Evolutionary conservation across 2,888 invertebrate genomes (phyloP).

Genomic region (Pristionchus mayeri): DNA sequence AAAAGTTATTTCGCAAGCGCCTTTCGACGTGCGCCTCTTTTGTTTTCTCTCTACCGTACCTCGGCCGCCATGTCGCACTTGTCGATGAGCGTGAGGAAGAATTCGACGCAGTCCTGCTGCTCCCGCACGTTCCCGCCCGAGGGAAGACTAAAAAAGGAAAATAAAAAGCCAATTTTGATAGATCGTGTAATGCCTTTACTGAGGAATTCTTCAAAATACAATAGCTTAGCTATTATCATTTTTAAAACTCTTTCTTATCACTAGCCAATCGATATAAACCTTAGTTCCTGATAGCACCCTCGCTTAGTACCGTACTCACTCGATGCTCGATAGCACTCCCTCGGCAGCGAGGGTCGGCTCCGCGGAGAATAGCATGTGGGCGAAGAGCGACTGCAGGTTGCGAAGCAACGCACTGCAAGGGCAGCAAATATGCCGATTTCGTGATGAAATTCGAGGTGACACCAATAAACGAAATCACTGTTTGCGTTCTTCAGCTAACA

Average conservation of each 20-base stretch:
- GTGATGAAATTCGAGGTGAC: too few relatives aligned
- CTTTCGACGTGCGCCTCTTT: too few relatives aligned
- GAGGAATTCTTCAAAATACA: too few relatives aligned
- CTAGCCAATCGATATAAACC: neutral
- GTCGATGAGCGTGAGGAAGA: conserved; percentile 40
- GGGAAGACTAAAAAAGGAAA: neutral
- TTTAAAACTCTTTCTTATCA: neutral
- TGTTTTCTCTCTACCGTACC: conserved; percentile 26
- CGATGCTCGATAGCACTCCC: neutral
- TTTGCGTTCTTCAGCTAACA: too few relatives aligned
- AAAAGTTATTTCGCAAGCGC: too few relatives aligned
- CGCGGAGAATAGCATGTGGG: neutral
- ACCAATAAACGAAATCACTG: too few relatives aligned
- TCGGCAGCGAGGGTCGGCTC: neutral
- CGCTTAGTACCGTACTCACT: neutral
- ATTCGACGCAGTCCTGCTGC: conserved; percentile 46
- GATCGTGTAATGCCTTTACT: too few relatives aligned
- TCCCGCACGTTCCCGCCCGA: conserved; percentile 24
- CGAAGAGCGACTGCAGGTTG: neutral
- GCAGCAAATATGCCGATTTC: neutral
- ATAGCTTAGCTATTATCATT: too few relatives aligned
- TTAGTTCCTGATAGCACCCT: neutral
- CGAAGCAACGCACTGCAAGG: neutral
- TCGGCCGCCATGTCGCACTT: conserved; percentile 33
- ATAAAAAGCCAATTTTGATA: neutral